Percentiles rank a stretch among this genome's conserved stretches.
Conservation (phyloP, 2,113 vertebrate species). For the Aspidoscelis tigris region DNA sequence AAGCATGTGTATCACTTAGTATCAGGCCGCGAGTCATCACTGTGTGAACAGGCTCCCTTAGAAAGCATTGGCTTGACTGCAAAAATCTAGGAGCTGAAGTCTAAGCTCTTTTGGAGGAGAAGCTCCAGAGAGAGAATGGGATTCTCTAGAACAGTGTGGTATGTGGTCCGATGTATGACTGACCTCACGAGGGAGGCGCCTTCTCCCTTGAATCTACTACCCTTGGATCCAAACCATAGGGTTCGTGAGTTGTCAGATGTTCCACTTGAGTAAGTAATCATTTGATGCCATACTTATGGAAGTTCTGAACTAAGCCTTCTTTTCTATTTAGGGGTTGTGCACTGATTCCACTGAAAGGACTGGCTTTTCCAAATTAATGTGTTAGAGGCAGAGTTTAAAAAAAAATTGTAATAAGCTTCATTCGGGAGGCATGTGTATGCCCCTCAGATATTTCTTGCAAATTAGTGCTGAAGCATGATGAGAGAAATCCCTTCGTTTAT, state of each 20-base stretch:
- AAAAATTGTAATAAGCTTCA: no score
- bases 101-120: not conserved
- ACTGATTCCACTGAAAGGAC: not conserved
- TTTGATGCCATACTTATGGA: not conserved
- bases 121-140: not conserved
- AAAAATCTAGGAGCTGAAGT: not conserved
- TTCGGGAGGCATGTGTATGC: no score
- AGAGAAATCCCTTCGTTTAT: no score
- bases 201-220: no score
- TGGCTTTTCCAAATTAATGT: not conserved
- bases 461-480: no score
- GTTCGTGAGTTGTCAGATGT: no score
- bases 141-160: not conserved
- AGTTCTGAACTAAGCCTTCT: not conserved
- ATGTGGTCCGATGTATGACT: not conserved
- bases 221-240: no score
- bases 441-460: no score
- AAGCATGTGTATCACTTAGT: not conserved
- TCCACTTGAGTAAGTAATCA: not conserved
- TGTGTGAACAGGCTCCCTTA: fast-evolving
- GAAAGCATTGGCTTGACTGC: not conserved
- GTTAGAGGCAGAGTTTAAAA: no score
- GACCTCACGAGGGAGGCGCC: not conserved
- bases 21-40: not conserved
- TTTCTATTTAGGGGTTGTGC: not conserved